A percentile compares a stretch with the other conserved stretches of the same genome.
phyloP scores from a whole-genome alignment of 2,888 invertebrate genomes.

The Alviniconcha strummeri region DNA sequence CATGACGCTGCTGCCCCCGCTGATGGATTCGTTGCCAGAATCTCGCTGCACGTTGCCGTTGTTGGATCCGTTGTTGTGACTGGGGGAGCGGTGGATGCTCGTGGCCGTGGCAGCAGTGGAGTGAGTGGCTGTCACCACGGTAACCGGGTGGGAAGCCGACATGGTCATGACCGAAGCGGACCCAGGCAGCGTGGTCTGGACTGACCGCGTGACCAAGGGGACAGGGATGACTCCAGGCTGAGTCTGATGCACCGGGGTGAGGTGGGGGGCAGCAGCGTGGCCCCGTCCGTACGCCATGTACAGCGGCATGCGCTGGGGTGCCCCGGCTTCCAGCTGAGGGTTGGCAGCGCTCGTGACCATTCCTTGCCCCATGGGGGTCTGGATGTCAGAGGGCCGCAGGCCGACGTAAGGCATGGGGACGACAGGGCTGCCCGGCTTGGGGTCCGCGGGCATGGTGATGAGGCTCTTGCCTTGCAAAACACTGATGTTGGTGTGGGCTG shows the following conservation, averaged over 20 bases:
- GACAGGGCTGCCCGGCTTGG: slow-evolving; percentile 28
- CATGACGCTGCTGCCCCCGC: neutral
- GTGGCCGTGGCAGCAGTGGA: slow-evolving; percentile 3
- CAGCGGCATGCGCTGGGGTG: slow-evolving; percentile 24
- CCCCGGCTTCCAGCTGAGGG: neutral
- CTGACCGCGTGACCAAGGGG: slow-evolving; percentile 28
- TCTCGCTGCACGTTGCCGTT: slow-evolving; percentile 19
- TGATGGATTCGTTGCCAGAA: slow-evolving; percentile 11
- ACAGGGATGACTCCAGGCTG: slow-evolving; percentile 16
- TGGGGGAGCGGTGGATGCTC: slow-evolving; percentile 26
- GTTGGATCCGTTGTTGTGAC: slow-evolving; percentile 17
- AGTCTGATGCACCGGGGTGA: slow-evolving; percentile 39
- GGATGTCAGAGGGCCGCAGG: slow-evolving; percentile 25
- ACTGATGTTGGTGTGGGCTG: slow-evolving; percentile 53
- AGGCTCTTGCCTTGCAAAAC: slow-evolving; percentile 50
- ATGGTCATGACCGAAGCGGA: slow-evolving; percentile 28
- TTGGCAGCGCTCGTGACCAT: neutral
- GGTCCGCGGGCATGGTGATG: slow-evolving; percentile 39
- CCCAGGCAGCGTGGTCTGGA: slow-evolving; percentile 29
- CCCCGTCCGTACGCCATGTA: slow-evolving; percentile 34
- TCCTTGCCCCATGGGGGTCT: neutral
- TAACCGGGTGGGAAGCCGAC: slow-evolving; percentile 32
- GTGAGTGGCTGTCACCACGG: slow-evolving; percentile 34
- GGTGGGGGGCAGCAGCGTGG: slow-evolving; percentile 37
- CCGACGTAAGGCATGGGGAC: neutral